A percentile compares a stretch with the other conserved stretches of the same genome.
Conservation (phyloP, 2,113 vertebrate species). For the Nycticorax nycticorax region DNA sequence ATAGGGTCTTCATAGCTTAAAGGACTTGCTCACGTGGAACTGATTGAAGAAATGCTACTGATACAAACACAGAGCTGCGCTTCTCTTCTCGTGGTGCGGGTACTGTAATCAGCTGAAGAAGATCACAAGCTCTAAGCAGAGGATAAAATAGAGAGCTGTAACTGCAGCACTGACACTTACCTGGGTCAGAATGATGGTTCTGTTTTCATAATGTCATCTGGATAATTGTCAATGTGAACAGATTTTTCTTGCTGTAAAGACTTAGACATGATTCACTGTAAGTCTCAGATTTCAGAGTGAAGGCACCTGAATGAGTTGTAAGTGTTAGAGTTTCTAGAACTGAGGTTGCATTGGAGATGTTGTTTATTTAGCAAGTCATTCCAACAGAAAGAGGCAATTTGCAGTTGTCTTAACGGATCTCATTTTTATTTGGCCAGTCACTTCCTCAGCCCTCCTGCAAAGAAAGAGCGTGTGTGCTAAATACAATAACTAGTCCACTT, state of each 20-base stretch:
- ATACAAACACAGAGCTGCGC: background rate
- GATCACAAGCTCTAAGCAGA: background rate
- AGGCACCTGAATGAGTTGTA: background rate
- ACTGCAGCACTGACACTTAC: background rate
- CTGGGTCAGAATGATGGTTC: background rate
- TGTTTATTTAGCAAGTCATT: background rate
- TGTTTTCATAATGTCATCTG: background rate
- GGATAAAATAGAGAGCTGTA: background rate
- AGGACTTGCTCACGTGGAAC: background rate
- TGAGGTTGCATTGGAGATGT: rapidly evolving
- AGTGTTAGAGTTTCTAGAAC: background rate
- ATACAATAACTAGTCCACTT: background rate
- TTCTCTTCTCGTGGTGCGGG: background rate
- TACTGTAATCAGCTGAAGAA: background rate
- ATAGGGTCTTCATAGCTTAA: background rate
- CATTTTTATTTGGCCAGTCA: background rate
- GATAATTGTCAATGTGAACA: background rate
- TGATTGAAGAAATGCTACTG: background rate
- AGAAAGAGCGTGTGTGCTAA: background rate
- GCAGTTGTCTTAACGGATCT: background rate
- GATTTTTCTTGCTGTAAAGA: background rate
- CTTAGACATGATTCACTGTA: background rate
- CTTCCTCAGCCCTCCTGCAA: background rate
- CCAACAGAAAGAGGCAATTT: rapidly evolving
- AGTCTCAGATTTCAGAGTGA: background rate